Evolutionary conservation across 1,140 invertebrate species (phyloP), one percentile per base, ranked within the genome.

Genomic region (Xylocopa sonorina): DNA sequence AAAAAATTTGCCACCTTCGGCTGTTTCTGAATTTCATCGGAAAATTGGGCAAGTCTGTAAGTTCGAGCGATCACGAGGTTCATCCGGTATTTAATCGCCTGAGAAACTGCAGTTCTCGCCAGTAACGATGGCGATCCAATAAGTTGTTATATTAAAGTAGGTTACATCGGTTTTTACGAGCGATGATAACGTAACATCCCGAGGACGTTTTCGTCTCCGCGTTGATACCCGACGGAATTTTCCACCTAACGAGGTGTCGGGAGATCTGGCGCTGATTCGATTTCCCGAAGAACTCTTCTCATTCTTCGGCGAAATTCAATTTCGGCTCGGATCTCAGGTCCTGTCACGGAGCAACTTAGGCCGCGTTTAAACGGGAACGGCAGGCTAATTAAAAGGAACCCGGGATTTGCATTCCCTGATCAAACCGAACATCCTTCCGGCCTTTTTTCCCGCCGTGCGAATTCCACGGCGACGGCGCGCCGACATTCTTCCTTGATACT

Each of bases 251-350:
- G 83, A 86, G 80, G 81, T 78, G 83, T 82, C 84, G 77, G 80
- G 50, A 78, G 73, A 73, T 84, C 81, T 53, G 55, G 41, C 16
- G 60, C 66, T 81, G 80, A 86, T 86, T 86, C 84, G 76, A 86
- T 86, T 85, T 73, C 84, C 75, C 75, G 84, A 80, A 86, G 83
- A 86, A 86, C 75, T 82, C 75, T 69, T 84, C 82, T 82, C 83
- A 80, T 85, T 85, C 84, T 85, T 85, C 71, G 76, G 80, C 27
- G 72, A 85, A 86, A 86, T 86, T 85, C 84, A 86, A 86, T 86
- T 86, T 85, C 80, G 75, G 80, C 75, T 80, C 43, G 80, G 78
- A 82, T 82, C 84, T 79, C 72, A 48, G 83, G 67, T 50, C 67
- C 83, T 82, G 84, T 79, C 83, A 78, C 57, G 67, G 67, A 74